Conservation (phyloP, 1,140 invertebrate species). For the Pseudomyrmex flavicornis region DNA sequence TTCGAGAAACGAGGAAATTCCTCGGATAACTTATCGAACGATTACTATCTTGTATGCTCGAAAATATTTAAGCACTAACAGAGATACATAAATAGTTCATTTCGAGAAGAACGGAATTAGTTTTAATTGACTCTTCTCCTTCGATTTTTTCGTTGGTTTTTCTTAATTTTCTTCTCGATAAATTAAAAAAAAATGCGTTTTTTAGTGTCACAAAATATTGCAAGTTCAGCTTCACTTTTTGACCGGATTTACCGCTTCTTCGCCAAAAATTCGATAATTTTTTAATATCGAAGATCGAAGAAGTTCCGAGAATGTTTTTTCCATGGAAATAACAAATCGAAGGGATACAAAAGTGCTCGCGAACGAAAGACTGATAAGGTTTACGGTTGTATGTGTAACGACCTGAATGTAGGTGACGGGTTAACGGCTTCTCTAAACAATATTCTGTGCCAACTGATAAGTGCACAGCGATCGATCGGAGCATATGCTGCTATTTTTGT, state of each 20-base stretch:
- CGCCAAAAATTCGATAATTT: no score
- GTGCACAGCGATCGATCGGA: conserved; percentile 49
- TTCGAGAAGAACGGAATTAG: background rate
- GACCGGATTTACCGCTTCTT: no score
- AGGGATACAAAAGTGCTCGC: background rate
- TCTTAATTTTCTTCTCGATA: no score
- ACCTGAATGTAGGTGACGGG: conserved; percentile 46
- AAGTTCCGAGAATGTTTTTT: background rate
- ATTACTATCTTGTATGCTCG: conserved; percentile 17
- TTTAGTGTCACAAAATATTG: no score
- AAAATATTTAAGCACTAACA: conserved; percentile 33
- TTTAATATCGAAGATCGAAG: background rate
- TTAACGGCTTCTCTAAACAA: conserved; percentile 46
- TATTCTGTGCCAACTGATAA: conserved; percentile 47
- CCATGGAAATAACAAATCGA: background rate
- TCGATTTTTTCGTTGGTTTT: no score
- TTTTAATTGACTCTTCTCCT: no score
- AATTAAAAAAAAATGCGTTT: no score
- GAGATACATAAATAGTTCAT: conserved; percentile 37
- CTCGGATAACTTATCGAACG: conserved; percentile 35
- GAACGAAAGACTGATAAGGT: conserved; percentile 9
- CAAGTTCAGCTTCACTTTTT: no score
- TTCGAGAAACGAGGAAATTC: conserved; percentile 24
- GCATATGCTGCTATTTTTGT: conserved; percentile 50
- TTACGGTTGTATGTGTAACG: conserved; percentile 11